A percentile compares a stretch with the other conserved stretches of the same genome.
These are phyloP conservation scores for Phrixothrix hirtus DNA, from an alignment of 2,888 invertebrate genomes.

Conservation along the genomic window DNA sequence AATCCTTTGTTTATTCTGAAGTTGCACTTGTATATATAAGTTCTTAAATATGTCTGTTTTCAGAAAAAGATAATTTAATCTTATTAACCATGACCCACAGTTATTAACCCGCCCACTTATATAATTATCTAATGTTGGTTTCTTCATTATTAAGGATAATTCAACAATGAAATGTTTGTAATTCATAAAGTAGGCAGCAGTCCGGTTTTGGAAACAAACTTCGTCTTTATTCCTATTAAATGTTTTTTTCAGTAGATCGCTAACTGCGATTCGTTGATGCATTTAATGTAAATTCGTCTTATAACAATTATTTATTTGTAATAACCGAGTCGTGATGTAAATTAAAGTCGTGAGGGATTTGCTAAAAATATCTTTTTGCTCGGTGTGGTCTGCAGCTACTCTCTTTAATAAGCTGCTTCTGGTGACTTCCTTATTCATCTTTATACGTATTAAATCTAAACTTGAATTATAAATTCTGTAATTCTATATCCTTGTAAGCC, in stretches of 20 bases:
- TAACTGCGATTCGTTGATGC: conserved; percentile 37
- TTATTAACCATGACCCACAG: too few species aligned
- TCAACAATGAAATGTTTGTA: too few species aligned
- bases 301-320: conserved; percentile 44
- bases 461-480: too few species aligned
- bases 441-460: too few species aligned
- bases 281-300: conserved; percentile 44
- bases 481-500: too few species aligned
- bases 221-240: conserved; percentile 1
- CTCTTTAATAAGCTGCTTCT: conserved; percentile 22
- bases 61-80: too few species aligned
- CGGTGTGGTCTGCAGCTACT: conserved; percentile 26
- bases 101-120: too few species aligned
- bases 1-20: too few species aligned
- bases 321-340: conserved; percentile 42
- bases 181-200: too few species aligned
- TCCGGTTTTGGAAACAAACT: background rate
- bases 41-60: too few species aligned
- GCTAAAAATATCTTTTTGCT: conserved; percentile 24
- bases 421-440: conserved; percentile 21
- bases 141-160: too few species aligned
- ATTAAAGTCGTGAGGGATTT: conserved; percentile 42
- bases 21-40: too few species aligned
- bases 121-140: background rate
- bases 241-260: conserved; percentile 20